Evolutionary conservation across 1,140 invertebrate species (phyloP), one percentile per base, ranked within the genome.

Genomic region (Tribolium castaneum): DNA sequence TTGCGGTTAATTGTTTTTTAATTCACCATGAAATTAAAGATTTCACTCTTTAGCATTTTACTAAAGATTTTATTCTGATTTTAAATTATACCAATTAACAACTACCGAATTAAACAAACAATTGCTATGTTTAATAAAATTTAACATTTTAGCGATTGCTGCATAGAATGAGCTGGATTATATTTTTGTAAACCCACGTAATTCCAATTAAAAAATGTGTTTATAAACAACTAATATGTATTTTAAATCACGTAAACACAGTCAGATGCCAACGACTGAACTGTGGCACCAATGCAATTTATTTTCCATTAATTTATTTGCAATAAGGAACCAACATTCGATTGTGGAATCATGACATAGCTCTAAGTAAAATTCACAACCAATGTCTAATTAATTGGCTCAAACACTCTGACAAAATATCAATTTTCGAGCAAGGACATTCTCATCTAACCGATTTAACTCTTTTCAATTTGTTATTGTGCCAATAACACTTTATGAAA

Each of bases 241-340:
- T 59, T 59, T 59, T 59, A 59, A 59, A 59, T 22, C 54, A 9
- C 34, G 25, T 76, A 66, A 76, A 45, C 74, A 66, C 66, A 66
- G 45, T 49, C 35, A 2, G 22, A 22, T 22, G 25, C 56, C 74
- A 30, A 34, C 54, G 7, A 25, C 19, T 59, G 19, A 59, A 59
- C 10, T 59, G 19, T 25, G 6, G 54, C 19, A 25, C 30, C 54
- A 25, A 25, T 59, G 7, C 19, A 25, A 59, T 45, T 45, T 45
- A 45, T n/a, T 45, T 10, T 45, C 16, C 5, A 9, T n/a, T 45
- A n/a, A 45, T 45, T 45, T 9, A 45, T 45, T 45, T 45, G 2
- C 9, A 45, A 45, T n/a, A 3, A 6, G 2, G 9, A 45, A 45
- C 39, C 5, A 45, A 45, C 7, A 45, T 45, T 10, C 1, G 25